phyloP scores from a whole-genome alignment of 1,140 invertebrate genomes.

The Hermetia illucens region DNA sequence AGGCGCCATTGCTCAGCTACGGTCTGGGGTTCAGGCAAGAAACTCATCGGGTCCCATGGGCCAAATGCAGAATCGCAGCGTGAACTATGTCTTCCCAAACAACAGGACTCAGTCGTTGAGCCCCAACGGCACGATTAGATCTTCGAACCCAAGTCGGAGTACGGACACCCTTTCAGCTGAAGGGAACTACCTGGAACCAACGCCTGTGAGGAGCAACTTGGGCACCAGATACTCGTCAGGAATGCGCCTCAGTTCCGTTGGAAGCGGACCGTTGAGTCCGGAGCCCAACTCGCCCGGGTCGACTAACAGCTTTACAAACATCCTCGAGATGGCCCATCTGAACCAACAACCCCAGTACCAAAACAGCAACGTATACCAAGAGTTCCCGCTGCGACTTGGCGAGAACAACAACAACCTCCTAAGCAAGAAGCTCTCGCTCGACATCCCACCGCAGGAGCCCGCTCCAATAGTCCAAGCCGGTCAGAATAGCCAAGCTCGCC shows the following conservation, averaged over 20 bases:
- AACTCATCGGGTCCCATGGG: too few species aligned
- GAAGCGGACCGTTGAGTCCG: conserved; percentile 17
- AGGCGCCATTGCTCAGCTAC: too few species aligned
- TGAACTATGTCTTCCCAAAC: not conserved
- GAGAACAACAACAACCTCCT: conserved; percentile 33
- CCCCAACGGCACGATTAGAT: not conserved
- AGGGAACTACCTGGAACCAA: conserved; percentile 36
- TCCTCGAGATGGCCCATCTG: conserved; percentile 35
- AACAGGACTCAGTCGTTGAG: not conserved
- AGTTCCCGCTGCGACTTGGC: conserved; percentile 8
- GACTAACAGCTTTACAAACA: conserved; percentile 34
- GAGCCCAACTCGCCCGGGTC: conserved; percentile 34
- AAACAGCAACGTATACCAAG: conserved; percentile 31
- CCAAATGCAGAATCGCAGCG: too few species aligned
- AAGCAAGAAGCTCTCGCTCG: conserved; percentile 30
- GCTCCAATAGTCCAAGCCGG: conserved; percentile 17
- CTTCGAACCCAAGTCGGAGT: not conserved
- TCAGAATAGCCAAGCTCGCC: too few species aligned
- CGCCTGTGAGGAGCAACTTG: conserved; percentile 24
- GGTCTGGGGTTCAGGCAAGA: too few species aligned
- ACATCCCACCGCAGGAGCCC: conserved; percentile 30
- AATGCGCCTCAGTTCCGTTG: conserved; percentile 15
- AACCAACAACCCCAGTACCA: conserved; percentile 21
- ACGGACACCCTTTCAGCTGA: conserved; percentile 26
- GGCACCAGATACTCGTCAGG: conserved; percentile 20